A percentile compares a stretch with the other conserved stretches of the same genome.
Evolutionary conservation across 2,888 invertebrate species (phyloP).

Genomic region (Heliconius aoede): DNA sequence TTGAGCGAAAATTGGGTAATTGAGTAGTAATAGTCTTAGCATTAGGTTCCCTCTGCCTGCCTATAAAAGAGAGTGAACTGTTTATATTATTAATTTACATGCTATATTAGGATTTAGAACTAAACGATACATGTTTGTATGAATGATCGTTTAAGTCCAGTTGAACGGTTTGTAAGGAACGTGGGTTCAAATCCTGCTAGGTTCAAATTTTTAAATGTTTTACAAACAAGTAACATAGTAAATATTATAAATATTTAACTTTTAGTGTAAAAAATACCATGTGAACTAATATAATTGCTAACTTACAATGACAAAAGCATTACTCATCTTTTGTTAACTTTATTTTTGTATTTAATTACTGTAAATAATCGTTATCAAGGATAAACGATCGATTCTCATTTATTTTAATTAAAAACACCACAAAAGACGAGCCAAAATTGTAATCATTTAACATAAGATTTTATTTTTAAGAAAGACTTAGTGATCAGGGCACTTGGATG

Average conservation of each 20-base stretch:
- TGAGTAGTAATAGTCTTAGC: no score
- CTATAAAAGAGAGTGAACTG: no score
- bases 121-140: no score
- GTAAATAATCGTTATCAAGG: conserved; percentile 17
- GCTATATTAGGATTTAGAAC: no score
- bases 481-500: neutral
- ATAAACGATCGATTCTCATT: neutral
- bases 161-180: no score
- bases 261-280: neutral
- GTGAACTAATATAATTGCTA: neutral
- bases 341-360: conserved; percentile 11
- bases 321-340: conserved; percentile 5
- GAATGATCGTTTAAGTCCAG: no score
- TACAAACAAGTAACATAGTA: no score
- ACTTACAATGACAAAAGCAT: neutral
- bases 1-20: neutral
- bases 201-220: no score
- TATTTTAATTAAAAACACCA: neutral
- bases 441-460: neutral
- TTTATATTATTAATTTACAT: no score
- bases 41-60: neutral
- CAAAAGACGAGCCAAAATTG: neutral
- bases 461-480: neutral
- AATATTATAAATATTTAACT: neutral
- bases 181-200: no score